Evolutionary conservation across 2,888 invertebrate species (phyloP), one percentile per base, ranked within the genome.

Genomic region (Drosophila algonquin): DNA sequence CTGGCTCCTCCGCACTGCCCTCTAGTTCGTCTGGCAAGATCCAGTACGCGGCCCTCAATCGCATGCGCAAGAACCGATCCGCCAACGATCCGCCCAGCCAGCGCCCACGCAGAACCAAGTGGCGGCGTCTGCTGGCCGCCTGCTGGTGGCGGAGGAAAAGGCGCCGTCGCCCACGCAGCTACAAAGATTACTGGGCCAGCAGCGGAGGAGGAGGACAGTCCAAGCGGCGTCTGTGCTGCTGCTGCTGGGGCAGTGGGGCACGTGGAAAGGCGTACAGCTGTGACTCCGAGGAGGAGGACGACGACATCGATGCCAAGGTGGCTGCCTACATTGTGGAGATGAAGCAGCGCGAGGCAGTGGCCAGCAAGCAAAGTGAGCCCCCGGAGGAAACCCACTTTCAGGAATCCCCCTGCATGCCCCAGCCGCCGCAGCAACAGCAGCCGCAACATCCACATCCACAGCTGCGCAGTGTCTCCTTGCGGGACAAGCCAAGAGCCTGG

Each of bases 231-330:
- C 14, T 56, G 18, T 77, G 73, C 27, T 77, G 73, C 27, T 81
- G 79, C 40, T 67, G 52, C 12, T 24, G 48, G 12, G 44, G 57
- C 52, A 40, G 54, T 18, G 32, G 54, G 24, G 32, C 52, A 16
- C 3, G 9, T 9, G 24, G 51, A 1, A 44, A 46, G 60, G 73
- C 77, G 40, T 87, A 88, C 57, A 79, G 79, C 30, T 87, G 81
- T 27, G 69, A 79, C 35, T 87, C 87, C 27, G 76, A 80, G 58
- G 84, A 90, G 57, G 90, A 91, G 44, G 90, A 90, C 67, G 91
- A 91, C 60, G 91, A 91, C 63, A 91, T 92, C 48, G 91, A 92
- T 77, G 90, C 87, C 74, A 91, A 90, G 80, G 90, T 92, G 67
- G 90, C 90, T 3, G 87, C 91, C 69, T 91, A 90, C 63, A 87